These are phyloP conservation scores for Brachirus orientalis DNA, from an alignment of 2,113 vertebrate species.

Conservation along the genomic window DNA sequence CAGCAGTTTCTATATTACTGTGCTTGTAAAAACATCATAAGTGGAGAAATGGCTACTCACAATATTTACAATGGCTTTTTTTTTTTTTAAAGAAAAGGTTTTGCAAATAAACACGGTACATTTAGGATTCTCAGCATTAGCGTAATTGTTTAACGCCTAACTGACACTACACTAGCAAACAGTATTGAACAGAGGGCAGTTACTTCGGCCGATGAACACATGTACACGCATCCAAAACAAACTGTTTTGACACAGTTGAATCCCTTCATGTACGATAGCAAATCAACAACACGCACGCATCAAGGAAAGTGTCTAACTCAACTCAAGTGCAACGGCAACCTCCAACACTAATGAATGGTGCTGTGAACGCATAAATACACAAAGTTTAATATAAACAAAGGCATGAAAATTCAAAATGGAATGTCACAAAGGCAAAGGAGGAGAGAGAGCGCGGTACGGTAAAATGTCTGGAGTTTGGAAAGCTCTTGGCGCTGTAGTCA, in stretches of 20 bases:
- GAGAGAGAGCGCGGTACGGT: background rate
- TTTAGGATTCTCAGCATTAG: no score
- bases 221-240: slow-evolving; percentile 22
- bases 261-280: slow-evolving; percentile 10
- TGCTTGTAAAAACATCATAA: slow-evolving; percentile 38
- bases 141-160: no score
- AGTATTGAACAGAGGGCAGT: slow-evolving; percentile 23
- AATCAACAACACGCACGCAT: slow-evolving; percentile 33
- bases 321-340: slow-evolving; percentile 28
- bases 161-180: slow-evolving; percentile 42
- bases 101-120: no score
- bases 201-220: no score
- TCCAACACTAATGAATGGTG: slow-evolving; percentile 13
- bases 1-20: slow-evolving; percentile 38
- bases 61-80: slow-evolving; percentile 65
- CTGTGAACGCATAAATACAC: slow-evolving; percentile 4
- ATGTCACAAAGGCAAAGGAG: slow-evolving; percentile 10
- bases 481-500: slow-evolving; percentile 58
- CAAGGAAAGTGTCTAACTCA: slow-evolving; percentile 26
- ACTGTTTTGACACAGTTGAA: slow-evolving; percentile 16
- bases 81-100: no score
- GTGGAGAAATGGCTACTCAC: slow-evolving; percentile 8
- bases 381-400: slow-evolving; percentile 9
- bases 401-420: slow-evolving; percentile 28
- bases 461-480: slow-evolving; percentile 19